Percentiles rank a stretch among this genome's conserved stretches.
Evolutionary conservation across 2,797 vertebrate genomes (phyloP).

Genomic region (Anisognathus igniventris): DNA sequence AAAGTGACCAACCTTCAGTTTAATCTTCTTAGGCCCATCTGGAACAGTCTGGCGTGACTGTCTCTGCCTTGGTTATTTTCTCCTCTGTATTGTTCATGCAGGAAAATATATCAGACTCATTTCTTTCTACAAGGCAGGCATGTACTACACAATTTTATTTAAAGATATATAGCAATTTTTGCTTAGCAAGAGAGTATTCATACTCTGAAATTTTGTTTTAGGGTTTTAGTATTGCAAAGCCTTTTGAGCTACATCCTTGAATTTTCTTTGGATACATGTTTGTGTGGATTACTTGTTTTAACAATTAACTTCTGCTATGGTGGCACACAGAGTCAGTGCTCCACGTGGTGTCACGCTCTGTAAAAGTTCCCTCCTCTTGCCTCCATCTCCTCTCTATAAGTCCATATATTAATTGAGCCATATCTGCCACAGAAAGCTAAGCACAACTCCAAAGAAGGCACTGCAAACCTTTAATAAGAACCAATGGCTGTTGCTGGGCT

Average conservation of each 20-base stretch:
- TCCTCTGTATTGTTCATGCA: neutral
- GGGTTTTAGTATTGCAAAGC: neutral
- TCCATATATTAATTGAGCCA: neutral
- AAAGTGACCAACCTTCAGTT: neutral
- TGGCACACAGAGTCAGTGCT: neutral
- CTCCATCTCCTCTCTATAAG: neutral
- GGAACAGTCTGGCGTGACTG: neutral
- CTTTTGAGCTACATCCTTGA: neutral
- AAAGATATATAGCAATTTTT: neutral
- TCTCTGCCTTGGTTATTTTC: constrained; percentile 5
- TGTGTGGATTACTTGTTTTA: neutral
- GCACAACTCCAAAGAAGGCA: neutral
- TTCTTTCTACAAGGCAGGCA: neutral
- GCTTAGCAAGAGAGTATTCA: neutral
- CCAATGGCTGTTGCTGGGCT: neutral
- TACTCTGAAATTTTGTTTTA: neutral
- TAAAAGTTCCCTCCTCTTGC: neutral
- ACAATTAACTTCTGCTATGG: neutral
- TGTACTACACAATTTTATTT: neutral
- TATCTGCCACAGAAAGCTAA: neutral
- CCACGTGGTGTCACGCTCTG: neutral
- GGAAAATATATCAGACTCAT: neutral
- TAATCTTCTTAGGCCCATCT: neutral
- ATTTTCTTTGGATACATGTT: neutral
- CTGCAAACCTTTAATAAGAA: constrained; percentile 14